Evolutionary conservation across 2,113 vertebrate genomes (phyloP).

Genomic region (Indri indri): DNA sequence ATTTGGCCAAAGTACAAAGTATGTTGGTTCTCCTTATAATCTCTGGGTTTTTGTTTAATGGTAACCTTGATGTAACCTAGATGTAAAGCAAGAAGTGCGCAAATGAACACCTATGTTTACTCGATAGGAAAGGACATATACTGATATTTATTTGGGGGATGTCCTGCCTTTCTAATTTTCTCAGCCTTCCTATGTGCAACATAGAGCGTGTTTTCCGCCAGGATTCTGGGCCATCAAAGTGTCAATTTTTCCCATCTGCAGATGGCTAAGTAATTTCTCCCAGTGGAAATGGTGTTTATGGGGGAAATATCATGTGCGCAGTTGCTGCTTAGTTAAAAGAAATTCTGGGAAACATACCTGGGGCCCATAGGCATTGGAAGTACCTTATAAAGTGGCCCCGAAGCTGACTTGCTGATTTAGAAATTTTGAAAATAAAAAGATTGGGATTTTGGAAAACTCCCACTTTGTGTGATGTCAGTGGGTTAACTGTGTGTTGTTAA

Average conservation of each 20-base stretch:
- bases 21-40: neutral
- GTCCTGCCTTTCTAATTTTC: neutral
- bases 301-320: neutral
- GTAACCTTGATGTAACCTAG: neutral
- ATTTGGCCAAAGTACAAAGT: neutral
- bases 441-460: constrained; percentile 25
- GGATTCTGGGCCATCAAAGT: neutral
- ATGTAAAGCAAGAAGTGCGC: neutral
- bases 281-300: constrained; percentile 3
- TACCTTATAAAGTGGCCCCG: neutral
- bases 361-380: neutral
- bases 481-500: neutral
- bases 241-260: neutral
- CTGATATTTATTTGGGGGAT: neutral
- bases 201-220: neutral
- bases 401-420: constrained; percentile 30
- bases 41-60: neutral
- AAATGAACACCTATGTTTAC: neutral
- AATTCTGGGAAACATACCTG: neutral
- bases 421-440: constrained; percentile 39
- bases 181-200: neutral
- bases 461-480: neutral
- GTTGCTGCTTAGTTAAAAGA: constrained; percentile 10
- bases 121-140: neutral
- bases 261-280: constrained; percentile 25